Base-by-base conservation (phyloP, 2,888 invertebrate genomes). In the Oligia strigilis region DNA sequence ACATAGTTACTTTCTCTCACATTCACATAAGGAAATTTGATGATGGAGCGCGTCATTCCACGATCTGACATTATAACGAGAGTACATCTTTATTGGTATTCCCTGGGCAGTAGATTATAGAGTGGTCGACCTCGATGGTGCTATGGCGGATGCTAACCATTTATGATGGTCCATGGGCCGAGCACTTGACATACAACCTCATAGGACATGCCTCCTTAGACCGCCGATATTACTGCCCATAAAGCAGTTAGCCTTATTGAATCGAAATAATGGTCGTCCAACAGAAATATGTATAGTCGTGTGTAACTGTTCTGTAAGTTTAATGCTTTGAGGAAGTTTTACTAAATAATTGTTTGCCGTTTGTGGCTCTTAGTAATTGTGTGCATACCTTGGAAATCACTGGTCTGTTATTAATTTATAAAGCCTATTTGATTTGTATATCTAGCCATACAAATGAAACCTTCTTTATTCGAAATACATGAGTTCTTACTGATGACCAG, bases 21-120 rank as follows among this genome's bases (percentile, higher is more conserved):
- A 79, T 84, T 84, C 84, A 73, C 72, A 76, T 81, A 78, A 81
- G 85, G 65, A 83, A 83, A 83, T 88, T 87, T 80, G 81, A 85
- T 88, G 81, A 85, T 82, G 78, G 69, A 80, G 79, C 79, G 67
- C 70, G 64, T 82, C 85, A 72, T 75, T 78, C 80, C 74, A 77
- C 80, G 77, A 79, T 79, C 43, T 77, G 66, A 52, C 66, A 72
- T 73, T 77, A 66, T 40, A 77, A 70, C 77, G 60, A 73, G 76
- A 77, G 70, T 79, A 72, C 43, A 62, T 66, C 52, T 77, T 75
- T 71, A 76, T 85, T 71, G 70, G 80, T 82, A 76, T 64, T 81
- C 65, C 72, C 46, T 81, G 66, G 64, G 29, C 75, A 67, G 75
- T 73, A 75, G 77, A 77, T 85, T 81, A 75, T 64, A 58, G 72